Percentiles rank a stretch among this genome's conserved stretches.
Conservation (phyloP, 2,797 vertebrate genomes). For the Peromyscus eremicus region DNA sequence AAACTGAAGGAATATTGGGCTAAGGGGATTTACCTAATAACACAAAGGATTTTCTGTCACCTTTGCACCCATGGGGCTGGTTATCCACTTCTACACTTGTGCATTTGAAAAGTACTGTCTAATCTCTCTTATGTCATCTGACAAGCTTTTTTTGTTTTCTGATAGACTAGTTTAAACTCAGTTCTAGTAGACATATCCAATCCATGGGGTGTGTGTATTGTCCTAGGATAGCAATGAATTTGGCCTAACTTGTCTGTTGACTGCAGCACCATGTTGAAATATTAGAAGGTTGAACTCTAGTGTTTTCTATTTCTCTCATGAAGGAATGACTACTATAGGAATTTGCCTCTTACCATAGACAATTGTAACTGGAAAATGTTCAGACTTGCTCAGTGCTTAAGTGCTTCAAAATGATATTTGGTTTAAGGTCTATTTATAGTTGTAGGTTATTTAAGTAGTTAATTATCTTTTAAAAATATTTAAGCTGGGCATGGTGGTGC, state of each 20-base stretch:
- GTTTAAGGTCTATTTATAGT: neutral
- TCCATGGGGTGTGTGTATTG: no score
- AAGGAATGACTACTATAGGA: neutral
- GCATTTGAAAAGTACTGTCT: neutral
- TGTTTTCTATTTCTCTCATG: conserved; percentile 7
- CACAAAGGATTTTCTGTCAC: neutral
- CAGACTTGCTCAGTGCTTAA: neutral
- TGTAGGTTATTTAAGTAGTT: neutral
- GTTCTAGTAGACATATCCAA: neutral
- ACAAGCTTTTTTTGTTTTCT: neutral
- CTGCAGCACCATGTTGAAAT: neutral
- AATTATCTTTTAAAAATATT: neutral
- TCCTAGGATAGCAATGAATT: neutral
- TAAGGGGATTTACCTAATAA: neutral
- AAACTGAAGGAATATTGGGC: neutral
- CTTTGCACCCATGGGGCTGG: neutral
- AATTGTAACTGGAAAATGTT: neutral
- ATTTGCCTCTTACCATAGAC: neutral
- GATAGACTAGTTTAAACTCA: neutral
- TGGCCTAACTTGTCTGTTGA: neutral
- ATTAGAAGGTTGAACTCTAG: neutral
- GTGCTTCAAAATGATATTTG: neutral
- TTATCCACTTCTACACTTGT: neutral
- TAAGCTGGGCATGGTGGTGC: neutral
- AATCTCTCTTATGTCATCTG: neutral